A percentile compares a stretch with the other conserved stretches of the same genome.
These are phyloP conservation scores for Dermochelys coriacea DNA, from an alignment of 2,797 vertebrate species.

Conservation along the genomic window DNA sequence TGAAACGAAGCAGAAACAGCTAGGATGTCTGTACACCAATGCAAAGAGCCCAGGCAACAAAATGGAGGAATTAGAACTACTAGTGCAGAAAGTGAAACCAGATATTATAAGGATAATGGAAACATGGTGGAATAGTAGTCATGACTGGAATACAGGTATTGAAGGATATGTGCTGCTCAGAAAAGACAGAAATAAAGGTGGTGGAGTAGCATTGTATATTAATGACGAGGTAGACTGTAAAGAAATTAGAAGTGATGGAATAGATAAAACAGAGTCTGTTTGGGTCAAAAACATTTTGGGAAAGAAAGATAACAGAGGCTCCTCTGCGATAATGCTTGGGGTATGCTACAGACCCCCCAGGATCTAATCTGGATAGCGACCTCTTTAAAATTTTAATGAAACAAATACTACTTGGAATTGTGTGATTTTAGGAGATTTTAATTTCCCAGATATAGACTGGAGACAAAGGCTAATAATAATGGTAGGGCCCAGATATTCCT, in stretches of 20 bases:
- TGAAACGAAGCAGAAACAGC: not conserved
- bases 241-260: not conserved
- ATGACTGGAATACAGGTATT: not conserved
- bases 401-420: not conserved
- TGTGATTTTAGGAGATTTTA: not conserved
- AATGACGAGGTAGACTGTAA: not conserved
- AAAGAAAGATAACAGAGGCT: not conserved
- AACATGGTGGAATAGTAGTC: not conserved
- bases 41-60: not conserved
- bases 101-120: not conserved
- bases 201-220: not conserved
- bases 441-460: not conserved
- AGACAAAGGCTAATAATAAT: not conserved
- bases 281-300: not conserved
- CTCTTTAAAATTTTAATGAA: not conserved
- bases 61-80: not conserved
- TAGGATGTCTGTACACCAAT: not conserved
- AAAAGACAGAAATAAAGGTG: not conserved
- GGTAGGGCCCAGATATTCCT: not conserved
- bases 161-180: not conserved
- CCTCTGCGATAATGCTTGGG: not conserved
- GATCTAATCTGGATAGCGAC: not conserved
- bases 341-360: not conserved
- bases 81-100: not conserved
- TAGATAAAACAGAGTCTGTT: not conserved